Evolutionary conservation across 1,140 invertebrate genomes (phyloP).

Genomic region (Brachionus angularis): DNA sequence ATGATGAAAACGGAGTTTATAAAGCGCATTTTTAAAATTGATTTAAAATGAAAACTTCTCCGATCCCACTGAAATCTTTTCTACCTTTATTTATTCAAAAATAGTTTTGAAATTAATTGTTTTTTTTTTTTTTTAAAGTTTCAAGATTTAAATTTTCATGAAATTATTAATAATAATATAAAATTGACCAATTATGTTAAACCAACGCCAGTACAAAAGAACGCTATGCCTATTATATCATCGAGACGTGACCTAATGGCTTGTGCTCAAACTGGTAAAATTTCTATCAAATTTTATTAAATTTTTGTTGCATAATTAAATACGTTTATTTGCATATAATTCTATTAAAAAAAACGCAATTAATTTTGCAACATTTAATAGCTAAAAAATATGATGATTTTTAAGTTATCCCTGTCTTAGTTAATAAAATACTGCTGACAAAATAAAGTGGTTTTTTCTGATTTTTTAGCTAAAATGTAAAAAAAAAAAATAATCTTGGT

Average conservation of each 20-base stretch:
- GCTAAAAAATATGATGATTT: too few relatives aligned
- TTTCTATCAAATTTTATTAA: too few relatives aligned
- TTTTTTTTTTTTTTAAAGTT: constrained; percentile 45
- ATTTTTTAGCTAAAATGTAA: too few relatives aligned
- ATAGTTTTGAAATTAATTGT: background rate
- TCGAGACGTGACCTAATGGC: constrained; percentile 84
- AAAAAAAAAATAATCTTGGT: too few relatives aligned
- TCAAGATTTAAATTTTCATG: constrained; percentile 83
- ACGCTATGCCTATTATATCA: constrained; percentile 89
- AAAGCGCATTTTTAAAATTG: constrained; percentile 18
- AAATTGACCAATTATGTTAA: constrained; percentile 72
- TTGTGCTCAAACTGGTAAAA: constrained; percentile 77
- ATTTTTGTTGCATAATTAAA: too few relatives aligned
- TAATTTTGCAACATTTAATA: too few relatives aligned
- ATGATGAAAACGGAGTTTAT: constrained; percentile 42
- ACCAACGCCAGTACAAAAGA: constrained; percentile 66
- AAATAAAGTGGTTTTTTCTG: too few relatives aligned
- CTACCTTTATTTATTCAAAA: too few relatives aligned
- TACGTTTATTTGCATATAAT: too few relatives aligned
- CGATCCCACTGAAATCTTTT: constrained; percentile 36
- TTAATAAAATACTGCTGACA: constrained; percentile 27
- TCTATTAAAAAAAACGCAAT: too few relatives aligned
- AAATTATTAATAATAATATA: constrained; percentile 89
- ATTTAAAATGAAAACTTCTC: constrained; percentile 24
- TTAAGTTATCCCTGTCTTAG: constrained; percentile 40